Conservation (phyloP, 2,888 invertebrate species). For the Myopa testacea region DNA sequence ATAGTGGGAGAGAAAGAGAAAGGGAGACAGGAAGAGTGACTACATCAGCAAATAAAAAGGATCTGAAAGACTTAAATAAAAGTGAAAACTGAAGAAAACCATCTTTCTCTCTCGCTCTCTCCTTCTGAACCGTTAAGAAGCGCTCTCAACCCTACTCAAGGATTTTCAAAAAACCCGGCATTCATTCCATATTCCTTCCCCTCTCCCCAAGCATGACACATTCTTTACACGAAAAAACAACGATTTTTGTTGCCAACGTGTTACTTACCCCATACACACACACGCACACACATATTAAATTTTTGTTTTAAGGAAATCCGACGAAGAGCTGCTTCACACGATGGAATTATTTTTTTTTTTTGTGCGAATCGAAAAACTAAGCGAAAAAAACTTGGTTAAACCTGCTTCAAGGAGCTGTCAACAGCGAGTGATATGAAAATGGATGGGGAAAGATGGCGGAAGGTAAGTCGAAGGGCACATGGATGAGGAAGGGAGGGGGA, state of each 20-base stretch:
- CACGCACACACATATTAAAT: neutral
- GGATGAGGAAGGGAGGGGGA: neutral
- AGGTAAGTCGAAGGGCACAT: neutral
- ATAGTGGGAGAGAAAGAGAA: too few species aligned
- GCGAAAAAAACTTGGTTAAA: too few species aligned
- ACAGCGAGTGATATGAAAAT: neutral
- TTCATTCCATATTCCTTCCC: too few species aligned
- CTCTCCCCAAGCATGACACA: too few species aligned
- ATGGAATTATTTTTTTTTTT: constrained; percentile 1
- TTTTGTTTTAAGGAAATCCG: constrained; percentile 23
- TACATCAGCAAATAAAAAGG: constrained; percentile 8
- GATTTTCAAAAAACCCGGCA: too few species aligned
- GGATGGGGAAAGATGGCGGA: neutral
- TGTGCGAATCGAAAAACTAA: neutral
- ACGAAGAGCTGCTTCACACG: neutral
- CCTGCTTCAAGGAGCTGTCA: too few species aligned
- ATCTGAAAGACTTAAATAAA: constrained; percentile 31
- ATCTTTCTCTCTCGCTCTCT: too few species aligned
- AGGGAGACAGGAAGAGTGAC: too few species aligned
- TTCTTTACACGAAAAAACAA: too few species aligned
- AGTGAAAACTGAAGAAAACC: constrained; percentile 15
- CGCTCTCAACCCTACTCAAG: too few species aligned
- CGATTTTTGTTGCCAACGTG: too few species aligned
- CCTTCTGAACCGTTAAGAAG: too few species aligned
- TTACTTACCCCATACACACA: neutral